Conservation (phyloP, 2,888 invertebrate genomes). For the Pollenia amentaria region DNA sequence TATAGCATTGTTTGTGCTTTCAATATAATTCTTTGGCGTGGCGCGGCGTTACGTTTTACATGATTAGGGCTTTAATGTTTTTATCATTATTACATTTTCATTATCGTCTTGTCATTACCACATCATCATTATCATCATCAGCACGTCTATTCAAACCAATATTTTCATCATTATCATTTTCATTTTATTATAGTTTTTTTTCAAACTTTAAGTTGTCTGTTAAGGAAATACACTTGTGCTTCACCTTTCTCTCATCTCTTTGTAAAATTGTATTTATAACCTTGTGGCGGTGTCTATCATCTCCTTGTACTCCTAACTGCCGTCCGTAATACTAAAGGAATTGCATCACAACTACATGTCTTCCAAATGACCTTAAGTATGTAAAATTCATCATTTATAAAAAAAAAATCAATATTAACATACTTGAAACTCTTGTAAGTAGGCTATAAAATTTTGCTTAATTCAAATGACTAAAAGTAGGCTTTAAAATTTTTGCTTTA, state of each 20-base stretch:
- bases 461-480: not conserved
- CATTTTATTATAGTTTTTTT: slow-evolving; percentile 31
- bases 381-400: slow-evolving; percentile 1
- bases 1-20: too few species aligned
- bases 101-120: not conserved
- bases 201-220: not conserved
- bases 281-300: slow-evolving; percentile 3
- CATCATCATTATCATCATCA: not conserved
- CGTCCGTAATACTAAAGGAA: slow-evolving; percentile 5
- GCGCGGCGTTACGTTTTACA: too few species aligned
- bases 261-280: not conserved
- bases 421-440: not conserved
- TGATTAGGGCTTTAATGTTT: too few species aligned
- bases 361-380: slow-evolving; percentile 44
- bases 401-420: not conserved
- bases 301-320: not conserved
- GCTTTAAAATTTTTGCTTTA: not conserved
- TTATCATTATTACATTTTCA: too few species aligned
- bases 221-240: slow-evolving; percentile 17
- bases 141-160: not conserved
- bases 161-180: not conserved
- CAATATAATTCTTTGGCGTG: too few species aligned
- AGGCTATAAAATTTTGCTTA: not conserved
- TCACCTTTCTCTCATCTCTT: not conserved
- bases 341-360: slow-evolving; percentile 55